These are phyloP conservation scores for Xyrauchen texanus DNA, from an alignment of 2,113 vertebrate genomes.

Conservation along the genomic window DNA sequence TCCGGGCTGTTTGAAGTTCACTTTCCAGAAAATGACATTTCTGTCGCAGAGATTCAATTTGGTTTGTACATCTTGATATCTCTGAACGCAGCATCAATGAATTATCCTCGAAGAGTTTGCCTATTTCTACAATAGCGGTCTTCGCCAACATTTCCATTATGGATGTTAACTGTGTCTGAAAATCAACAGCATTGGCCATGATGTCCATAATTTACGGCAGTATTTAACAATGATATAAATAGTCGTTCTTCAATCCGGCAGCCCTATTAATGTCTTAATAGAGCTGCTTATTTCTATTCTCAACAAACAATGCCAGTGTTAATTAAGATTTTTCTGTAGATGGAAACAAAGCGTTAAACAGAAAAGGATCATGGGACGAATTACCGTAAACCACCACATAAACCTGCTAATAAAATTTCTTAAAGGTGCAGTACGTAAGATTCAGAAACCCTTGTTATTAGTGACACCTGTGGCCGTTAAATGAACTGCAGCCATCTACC, in stretches of 20 bases:
- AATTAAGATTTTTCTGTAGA: background rate
- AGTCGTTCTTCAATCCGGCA: too few relatives aligned
- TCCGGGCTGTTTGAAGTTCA: constrained; percentile 71
- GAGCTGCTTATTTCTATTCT: background rate
- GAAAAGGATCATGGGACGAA: constrained; percentile 68
- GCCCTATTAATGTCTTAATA: too few relatives aligned
- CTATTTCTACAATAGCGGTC: constrained; percentile 70
- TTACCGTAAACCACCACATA: constrained; percentile 57
- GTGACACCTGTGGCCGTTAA: too few relatives aligned
- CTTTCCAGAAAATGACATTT: constrained; percentile 72
- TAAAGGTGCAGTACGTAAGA: too few relatives aligned
- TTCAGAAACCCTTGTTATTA: too few relatives aligned
- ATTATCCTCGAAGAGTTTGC: constrained; percentile 74
- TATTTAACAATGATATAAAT: background rate
- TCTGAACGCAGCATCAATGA: constrained; percentile 71
- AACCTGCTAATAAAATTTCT: background rate
- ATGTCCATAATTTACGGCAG: constrained; percentile 36
- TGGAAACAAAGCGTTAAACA: constrained; percentile 37
- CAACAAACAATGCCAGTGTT: constrained; percentile 1
- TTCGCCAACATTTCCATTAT: constrained; percentile 74
- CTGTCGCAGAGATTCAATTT: constrained; percentile 75
- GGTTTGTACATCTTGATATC: constrained; percentile 71
- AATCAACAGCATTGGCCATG: constrained; percentile 56
- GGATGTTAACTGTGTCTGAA: constrained; percentile 69
- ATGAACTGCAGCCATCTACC: too few relatives aligned